Percentiles rank a stretch among this genome's conserved stretches.
Evolutionary conservation across 2,113 vertebrate genomes (phyloP).

Genomic region (Fregetta grallaria): DNA sequence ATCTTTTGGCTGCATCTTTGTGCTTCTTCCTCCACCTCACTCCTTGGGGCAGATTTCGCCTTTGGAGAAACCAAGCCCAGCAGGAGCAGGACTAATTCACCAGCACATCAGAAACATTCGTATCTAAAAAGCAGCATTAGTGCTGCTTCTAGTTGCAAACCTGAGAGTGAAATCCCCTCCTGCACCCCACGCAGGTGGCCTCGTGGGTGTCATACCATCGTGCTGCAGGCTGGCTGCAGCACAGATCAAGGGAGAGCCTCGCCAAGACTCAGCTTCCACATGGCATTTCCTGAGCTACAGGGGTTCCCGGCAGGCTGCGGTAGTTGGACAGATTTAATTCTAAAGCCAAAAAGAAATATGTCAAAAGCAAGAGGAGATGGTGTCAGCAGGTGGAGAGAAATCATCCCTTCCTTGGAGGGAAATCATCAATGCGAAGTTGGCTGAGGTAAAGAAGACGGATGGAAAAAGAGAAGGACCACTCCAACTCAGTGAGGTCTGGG

Average conservation of each 20-base stretch:
- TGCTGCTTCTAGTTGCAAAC: background rate
- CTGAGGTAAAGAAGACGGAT: background rate
- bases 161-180: too few species aligned
- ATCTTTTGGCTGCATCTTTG: background rate
- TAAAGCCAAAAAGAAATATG: background rate
- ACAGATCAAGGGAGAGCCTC: background rate
- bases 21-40: background rate
- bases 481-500: background rate
- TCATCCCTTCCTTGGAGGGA: too few species aligned
- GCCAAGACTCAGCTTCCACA: accelerated
- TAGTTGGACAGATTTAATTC: background rate
- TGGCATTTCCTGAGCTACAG: background rate
- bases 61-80: background rate
- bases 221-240: background rate
- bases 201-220: accelerated
- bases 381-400: background rate
- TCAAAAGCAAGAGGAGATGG: background rate
- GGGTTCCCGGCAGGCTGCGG: accelerated
- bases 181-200: accelerated
- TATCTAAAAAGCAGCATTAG: background rate
- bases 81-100: background rate
- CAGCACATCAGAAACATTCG: background rate
- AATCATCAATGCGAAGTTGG: background rate
- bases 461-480: background rate
- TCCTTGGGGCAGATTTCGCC: background rate